These are phyloP conservation scores for Redunca redunca DNA, from an alignment of 2,113 vertebrate species.

Conservation along the genomic window DNA sequence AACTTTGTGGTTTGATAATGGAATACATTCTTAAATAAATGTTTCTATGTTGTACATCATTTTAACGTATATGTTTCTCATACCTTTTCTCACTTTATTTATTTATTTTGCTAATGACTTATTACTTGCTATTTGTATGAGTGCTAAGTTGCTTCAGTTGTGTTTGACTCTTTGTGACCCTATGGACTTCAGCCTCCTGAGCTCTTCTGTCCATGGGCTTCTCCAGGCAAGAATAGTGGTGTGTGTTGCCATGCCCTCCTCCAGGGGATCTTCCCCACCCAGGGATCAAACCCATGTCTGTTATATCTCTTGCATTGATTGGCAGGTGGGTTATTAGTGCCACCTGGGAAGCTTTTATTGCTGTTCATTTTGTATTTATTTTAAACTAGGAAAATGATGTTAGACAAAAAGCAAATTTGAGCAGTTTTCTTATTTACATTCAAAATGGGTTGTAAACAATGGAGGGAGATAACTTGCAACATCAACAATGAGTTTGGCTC, in stretches of 20 bases:
- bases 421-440: background rate
- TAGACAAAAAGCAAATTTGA: background rate
- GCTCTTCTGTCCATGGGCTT: background rate
- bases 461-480: background rate
- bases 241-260: background rate
- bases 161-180: background rate
- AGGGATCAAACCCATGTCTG: background rate
- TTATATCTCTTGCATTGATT: background rate
- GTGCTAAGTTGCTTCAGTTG: background rate
- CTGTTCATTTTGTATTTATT: background rate
- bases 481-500: background rate
- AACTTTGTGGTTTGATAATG: background rate
- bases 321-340: background rate
- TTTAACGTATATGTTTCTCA: background rate
- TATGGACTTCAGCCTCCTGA: background rate
- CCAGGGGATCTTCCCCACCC: background rate
- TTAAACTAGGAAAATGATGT: background rate
- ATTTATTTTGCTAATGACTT: background rate
- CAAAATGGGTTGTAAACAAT: accelerated
- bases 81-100: background rate
- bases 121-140: background rate
- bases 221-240: background rate
- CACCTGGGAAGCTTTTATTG: background rate
- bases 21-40: background rate
- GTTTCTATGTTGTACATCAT: background rate